phyloP scores from a whole-genome alignment of 2,888 invertebrate species.

The Xanthorhoe spadicearia region DNA sequence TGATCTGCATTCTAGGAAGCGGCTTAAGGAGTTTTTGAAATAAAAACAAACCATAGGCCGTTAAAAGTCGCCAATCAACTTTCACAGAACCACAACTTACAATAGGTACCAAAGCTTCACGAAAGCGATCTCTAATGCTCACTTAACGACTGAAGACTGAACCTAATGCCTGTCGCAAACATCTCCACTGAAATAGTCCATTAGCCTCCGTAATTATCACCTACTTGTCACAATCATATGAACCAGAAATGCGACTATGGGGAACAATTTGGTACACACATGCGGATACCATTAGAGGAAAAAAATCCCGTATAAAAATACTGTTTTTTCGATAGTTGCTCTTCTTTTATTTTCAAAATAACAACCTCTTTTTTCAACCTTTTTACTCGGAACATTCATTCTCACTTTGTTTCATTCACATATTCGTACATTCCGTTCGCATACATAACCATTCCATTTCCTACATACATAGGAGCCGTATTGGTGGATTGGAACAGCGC shows the following conservation, averaged over 20 bases:
- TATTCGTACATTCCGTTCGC: too few species aligned
- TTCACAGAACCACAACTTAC: not conserved
- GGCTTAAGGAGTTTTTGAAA: too few species aligned
- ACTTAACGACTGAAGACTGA: conserved; percentile 34
- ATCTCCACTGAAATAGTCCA: conserved; percentile 36
- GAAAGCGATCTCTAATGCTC: conserved; percentile 34
- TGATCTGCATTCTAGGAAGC: too few species aligned
- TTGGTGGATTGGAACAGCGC: too few species aligned
- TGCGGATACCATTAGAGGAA: not conserved
- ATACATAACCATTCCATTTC: too few species aligned
- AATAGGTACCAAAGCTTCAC: conserved; percentile 17
- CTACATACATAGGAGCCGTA: too few species aligned
- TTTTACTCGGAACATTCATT: too few species aligned
- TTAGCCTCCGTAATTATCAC: conserved; percentile 29
- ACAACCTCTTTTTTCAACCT: too few species aligned
- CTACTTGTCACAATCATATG: conserved; percentile 9
- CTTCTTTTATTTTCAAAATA: too few species aligned
- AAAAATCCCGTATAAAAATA: not conserved
- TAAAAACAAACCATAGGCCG: too few species aligned
- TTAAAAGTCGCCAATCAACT: not conserved
- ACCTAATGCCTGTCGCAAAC: conserved; percentile 40
- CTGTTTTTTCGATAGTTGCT: too few species aligned
- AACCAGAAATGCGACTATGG: conserved; percentile 12
- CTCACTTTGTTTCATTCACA: too few species aligned
- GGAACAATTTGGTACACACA: conserved; percentile 4